Conservation (phyloP, 2,797 vertebrate species). For the Melanotaenia boesemani region DNA sequence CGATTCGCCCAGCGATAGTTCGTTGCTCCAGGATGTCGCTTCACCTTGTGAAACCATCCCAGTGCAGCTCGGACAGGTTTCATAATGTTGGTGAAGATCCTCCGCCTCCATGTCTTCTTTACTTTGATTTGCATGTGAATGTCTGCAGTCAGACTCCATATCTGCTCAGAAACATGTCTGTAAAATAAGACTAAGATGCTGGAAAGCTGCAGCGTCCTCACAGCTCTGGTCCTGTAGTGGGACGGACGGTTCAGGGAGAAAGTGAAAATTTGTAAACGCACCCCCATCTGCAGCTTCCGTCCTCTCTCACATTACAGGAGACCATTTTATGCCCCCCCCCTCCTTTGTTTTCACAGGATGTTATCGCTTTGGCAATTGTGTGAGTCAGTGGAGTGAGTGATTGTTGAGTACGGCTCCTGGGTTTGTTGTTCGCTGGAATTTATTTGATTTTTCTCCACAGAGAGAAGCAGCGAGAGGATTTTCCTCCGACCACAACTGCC, state of each 20-base stretch:
- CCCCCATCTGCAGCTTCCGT: background rate
- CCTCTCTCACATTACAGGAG: slow-evolving; percentile 49
- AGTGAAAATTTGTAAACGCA: too few relatives aligned
- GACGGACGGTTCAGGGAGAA: slow-evolving; percentile 25
- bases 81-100: too few relatives aligned
- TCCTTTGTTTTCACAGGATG: slow-evolving; percentile 49
- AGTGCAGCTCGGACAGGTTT: too few relatives aligned
- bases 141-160: too few relatives aligned
- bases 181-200: too few relatives aligned
- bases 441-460: slow-evolving; percentile 74
- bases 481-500: slow-evolving; percentile 71
- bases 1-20: too few relatives aligned
- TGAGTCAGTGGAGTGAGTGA: slow-evolving; percentile 77
- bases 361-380: slow-evolving; percentile 74
- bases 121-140: too few relatives aligned
- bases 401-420: slow-evolving; percentile 75
- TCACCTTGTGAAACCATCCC: too few relatives aligned
- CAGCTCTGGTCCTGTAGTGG: background rate
- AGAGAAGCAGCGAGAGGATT: slow-evolving; percentile 61
- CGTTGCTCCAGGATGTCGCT: too few relatives aligned
- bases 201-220: too few relatives aligned
- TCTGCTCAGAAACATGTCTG: too few relatives aligned
- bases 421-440: slow-evolving; percentile 71
- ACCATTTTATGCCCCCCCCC: slow-evolving; percentile 47
- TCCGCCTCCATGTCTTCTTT: too few relatives aligned